Base-by-base conservation (phyloP, 1,140 invertebrate species). In the Pseudomyrmex sp. region DNA sequence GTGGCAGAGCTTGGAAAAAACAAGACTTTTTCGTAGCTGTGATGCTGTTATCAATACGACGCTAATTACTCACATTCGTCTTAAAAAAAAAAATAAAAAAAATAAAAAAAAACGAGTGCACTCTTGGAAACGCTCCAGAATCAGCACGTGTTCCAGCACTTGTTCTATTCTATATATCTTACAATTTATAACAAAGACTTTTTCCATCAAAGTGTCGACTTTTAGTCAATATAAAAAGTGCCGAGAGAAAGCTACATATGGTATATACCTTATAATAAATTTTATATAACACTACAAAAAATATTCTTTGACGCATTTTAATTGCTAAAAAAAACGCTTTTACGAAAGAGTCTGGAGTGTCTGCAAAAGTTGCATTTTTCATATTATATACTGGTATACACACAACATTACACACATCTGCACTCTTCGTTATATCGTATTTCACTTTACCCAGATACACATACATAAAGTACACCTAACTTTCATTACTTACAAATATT, bases 381-480 rank as follows among this genome's bases (percentile, higher is more conserved):
- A 88, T 82, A 90, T 89, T 76, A 76, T 74, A 83, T 66, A 66
- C 8, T 75, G 10, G 46, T 9, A 76, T 35, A 75, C 15, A 62
- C 15, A 74, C n/a, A 69, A 35, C 56, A 79, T n/a, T 70, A 26
- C 26, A 82, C 23, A 88, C 73, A 70, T 75, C 59, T 90, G 86
- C 85, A 90, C 44, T 85, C 85, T 88, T 86, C 63, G 87, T 90
- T 91, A 89, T 83, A 91, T 80, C 65, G 82, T 80, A 84, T 69
- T 77, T 74, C 83, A 90, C 82, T 90, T 35, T 35, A 35, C 5
- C 5, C 35, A 35, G 35, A 35, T 35, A 35, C 4, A 35, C 35
- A 35, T 87, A 89, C 77, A 91, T 92, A 87, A 92, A 92, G 89
- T 92, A 91, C 90, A 91, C 92, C 90, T 91, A 35, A 92, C 90